phyloP scores from a whole-genome alignment of 1,140 invertebrate genomes.

The Drosophila nebulosa region DNA sequence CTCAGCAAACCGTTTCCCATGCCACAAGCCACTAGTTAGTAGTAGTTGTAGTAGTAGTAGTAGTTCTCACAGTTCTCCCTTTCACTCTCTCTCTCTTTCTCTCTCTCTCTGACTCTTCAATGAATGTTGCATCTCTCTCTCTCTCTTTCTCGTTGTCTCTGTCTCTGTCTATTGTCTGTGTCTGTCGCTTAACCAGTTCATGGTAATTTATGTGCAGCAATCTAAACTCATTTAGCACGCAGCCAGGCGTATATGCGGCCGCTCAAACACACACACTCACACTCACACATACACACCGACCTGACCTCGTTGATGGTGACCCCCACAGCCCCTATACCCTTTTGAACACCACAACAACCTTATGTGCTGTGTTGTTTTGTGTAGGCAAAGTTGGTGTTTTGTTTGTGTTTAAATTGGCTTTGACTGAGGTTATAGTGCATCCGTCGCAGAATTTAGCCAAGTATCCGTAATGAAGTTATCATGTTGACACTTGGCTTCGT shows the following conservation, averaged over 20 bases:
- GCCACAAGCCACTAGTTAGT: background rate
- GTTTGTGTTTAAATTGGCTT: conserved; percentile 65
- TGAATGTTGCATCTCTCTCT: conserved; percentile 20
- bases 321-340: background rate
- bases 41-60: too few relatives aligned
- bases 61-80: too few relatives aligned
- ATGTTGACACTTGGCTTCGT: conserved; percentile 72
- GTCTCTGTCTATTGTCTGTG: conserved; percentile 12
- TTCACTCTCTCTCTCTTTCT: background rate
- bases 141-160: background rate
- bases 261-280: conserved; percentile 2
- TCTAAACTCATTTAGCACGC: conserved; percentile 65
- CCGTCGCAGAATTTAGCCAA: conserved; percentile 21
- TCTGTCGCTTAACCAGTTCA: conserved; percentile 21
- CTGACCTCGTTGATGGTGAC: conserved; percentile 14
- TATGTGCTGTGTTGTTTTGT: conserved; percentile 6
- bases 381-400: conserved; percentile 39
- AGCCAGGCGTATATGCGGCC: conserved; percentile 56
- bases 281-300: background rate
- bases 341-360: background rate
- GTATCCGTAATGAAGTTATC: conserved; percentile 68
- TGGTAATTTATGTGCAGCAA: conserved; percentile 66
- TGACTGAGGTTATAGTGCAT: conserved; percentile 28
- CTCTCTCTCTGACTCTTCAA: background rate
- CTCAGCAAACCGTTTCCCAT: background rate